Evolutionary conservation across 2,797 vertebrate genomes (phyloP).

Genomic region (Sebastes itinus): DNA sequence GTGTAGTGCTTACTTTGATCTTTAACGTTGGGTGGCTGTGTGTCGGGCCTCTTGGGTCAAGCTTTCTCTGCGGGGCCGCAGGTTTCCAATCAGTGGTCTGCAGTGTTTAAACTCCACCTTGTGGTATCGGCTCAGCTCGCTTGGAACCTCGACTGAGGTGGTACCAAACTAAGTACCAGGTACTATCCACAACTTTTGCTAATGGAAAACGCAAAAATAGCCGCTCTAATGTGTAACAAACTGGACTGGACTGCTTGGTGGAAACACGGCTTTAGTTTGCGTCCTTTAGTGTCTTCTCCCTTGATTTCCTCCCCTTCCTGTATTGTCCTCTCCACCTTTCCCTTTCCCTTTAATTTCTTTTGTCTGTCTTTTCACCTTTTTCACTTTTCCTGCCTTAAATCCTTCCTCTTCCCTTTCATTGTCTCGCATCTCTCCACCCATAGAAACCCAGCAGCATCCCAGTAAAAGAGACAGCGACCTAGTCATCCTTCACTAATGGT

Average conservation of each 20-base stretch:
- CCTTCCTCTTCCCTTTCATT: background rate
- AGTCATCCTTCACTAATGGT: conserved; percentile 85
- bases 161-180: too few relatives aligned
- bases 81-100: too few relatives aligned
- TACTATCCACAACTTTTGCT: too few relatives aligned
- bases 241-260: background rate
- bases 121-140: too few relatives aligned
- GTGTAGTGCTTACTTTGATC: too few relatives aligned
- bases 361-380: background rate
- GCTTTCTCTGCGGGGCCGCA: accelerated
- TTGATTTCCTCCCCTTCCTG: background rate
- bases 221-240: accelerated
- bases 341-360: background rate
- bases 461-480: conserved; percentile 70
- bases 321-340: background rate
- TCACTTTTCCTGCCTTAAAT: background rate
- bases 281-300: background rate
- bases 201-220: too few relatives aligned
- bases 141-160: too few relatives aligned
- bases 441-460: conserved; percentile 46
- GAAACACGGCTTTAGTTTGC: background rate
- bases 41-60: too few relatives aligned
- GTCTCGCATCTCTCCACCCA: conserved; percentile 12
- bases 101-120: too few relatives aligned
- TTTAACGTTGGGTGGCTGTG: too few relatives aligned